Conservation (phyloP, 2,797 vertebrate genomes). For the Heteromormyrus szaboi region DNA sequence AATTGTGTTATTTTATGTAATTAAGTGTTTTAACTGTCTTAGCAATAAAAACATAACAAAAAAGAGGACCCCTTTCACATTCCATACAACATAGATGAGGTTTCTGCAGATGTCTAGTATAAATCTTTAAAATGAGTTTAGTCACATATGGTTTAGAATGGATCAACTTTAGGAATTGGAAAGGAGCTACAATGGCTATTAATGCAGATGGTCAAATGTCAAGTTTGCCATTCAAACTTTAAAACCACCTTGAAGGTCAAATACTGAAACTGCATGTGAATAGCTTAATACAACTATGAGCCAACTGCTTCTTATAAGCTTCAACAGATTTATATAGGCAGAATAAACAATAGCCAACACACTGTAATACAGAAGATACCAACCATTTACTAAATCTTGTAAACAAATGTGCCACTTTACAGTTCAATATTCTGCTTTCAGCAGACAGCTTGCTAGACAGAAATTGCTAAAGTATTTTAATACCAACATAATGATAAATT, state of each 20-base stretch:
- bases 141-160: neutral
- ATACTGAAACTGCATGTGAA: neutral
- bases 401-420: neutral
- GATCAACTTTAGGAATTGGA: neutral
- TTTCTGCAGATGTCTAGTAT: neutral
- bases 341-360: neutral
- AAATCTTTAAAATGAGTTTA: neutral
- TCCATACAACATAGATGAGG: neutral
- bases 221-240: constrained; percentile 1
- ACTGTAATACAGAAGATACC: neutral
- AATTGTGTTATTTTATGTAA: neutral
- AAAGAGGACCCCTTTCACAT: neutral
- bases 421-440: neutral
- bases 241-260: constrained; percentile 11
- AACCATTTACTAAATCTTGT: neutral
- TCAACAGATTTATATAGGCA: neutral
- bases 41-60: neutral
- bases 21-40: neutral
- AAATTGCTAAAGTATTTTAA: neutral
- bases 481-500: neutral
- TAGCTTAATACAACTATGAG: neutral
- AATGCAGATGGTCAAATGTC: constrained; percentile 8
- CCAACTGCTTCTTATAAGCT: neutral
- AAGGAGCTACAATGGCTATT: neutral
- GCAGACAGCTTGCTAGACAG: neutral